Conservation (phyloP, 1,140 invertebrate species). For the Lethrus apterus region DNA sequence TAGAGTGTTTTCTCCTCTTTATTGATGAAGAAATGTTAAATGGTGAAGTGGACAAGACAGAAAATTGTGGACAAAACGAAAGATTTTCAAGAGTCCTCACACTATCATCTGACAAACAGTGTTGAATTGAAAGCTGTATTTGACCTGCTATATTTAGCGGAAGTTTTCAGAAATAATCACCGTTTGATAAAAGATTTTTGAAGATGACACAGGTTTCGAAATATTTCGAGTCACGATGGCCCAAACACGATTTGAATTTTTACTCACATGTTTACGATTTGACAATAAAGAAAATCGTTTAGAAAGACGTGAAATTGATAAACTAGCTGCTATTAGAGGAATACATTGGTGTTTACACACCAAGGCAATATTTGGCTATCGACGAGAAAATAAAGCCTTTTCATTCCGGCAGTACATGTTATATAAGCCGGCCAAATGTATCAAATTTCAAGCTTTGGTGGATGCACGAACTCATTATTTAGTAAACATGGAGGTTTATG, state of each 20-base stretch:
- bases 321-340: slow-evolving; percentile 29
- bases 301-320: slow-evolving; percentile 29
- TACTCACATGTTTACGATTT: slow-evolving; percentile 32
- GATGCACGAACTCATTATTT: slow-evolving; percentile 3
- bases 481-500: slow-evolving; percentile 4
- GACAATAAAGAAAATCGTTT: slow-evolving; percentile 28
- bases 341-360: slow-evolving; percentile 22
- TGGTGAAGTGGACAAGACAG: slow-evolving; percentile 5
- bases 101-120: background rate
- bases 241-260: slow-evolving; percentile 31
- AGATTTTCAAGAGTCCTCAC: background rate
- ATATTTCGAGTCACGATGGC: slow-evolving; percentile 30
- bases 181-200: slow-evolving; percentile 1
- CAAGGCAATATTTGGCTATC: slow-evolving; percentile 33
- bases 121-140: slow-evolving; percentile 4
- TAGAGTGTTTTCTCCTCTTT: slow-evolving; percentile 8
- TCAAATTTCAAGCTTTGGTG: slow-evolving; percentile 29
- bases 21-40: slow-evolving; percentile 6
- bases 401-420: slow-evolving; percentile 36
- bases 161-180: slow-evolving; percentile 6
- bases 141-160: slow-evolving; percentile 4
- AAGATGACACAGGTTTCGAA: slow-evolving; percentile 30
- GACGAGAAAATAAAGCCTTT: slow-evolving; percentile 34
- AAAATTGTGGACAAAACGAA: background rate
- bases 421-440: slow-evolving; percentile 40